Base-by-base conservation (phyloP, 2,797 vertebrate species). In the Melanogrammus aeglefinus region DNA sequence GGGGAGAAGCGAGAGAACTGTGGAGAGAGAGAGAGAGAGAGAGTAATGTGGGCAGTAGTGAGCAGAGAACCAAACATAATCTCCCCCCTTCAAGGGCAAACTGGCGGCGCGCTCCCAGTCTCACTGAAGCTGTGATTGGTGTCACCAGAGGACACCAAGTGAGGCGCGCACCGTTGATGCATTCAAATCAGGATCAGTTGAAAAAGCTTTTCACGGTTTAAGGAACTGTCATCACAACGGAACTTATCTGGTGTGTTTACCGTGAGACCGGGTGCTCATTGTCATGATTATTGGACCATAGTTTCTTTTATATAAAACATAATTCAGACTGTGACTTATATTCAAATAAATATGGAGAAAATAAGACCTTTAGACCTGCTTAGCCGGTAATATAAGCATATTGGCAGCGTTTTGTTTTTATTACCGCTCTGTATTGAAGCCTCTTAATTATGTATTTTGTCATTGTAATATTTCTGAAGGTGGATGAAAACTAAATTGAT, bases 391-490 rank as follows among this genome's bases (percentile, higher is more conserved):
- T 63, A 63, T 63, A 63, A 24, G 57, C 21, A 63, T 24, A 24
- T 63, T 63, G 57, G 57, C 57, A n/a, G 57, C 57, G 6, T 51
- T 51, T 51, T 51, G 21, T 24, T 63, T 63, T 63, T 63, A 63
- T 24, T 63, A 63, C 57, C 57, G n/a, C 18, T 6, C 47, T 18
- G 57, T 63, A 63, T 63, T n/a, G n/a, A 63, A 63, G n/a, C 21
- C n/a, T 63, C 57, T 63, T 63, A 63, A 63, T 63, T n/a, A 63
- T 63, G 21, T 63, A 63, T 63, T 63, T 63, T 63, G 57, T 63
- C 57, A n/a, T 87, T 86, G 81, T 78, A 88, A 85, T 84, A 74
- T 35, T 79, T 80, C 16, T 29, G 76, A 88, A 81, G 77, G 75
- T 57, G 47, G 47, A 57, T 21, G 6, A n/a, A n/a, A 63, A 63